Evolutionary conservation across 2,888 invertebrate species (phyloP).

Genomic region (Antheraea assamensis): DNA sequence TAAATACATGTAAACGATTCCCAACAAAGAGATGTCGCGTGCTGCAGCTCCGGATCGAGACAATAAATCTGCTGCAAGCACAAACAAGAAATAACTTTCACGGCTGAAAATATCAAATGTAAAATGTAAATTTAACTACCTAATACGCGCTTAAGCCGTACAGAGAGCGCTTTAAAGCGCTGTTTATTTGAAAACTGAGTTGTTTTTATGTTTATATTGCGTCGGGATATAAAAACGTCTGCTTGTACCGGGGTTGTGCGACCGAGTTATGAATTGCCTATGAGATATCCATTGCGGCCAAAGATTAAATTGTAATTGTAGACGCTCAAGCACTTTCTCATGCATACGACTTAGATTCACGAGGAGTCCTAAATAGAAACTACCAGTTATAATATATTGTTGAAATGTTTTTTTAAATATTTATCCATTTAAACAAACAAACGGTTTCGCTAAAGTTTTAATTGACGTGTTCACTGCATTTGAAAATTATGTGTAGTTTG

Average conservation of each 20-base stretch:
- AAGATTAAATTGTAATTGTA: slow-evolving; percentile 45
- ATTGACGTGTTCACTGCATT: too few relatives aligned
- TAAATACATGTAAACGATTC: slow-evolving; percentile 72
- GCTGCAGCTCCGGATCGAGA: slow-evolving; percentile 50
- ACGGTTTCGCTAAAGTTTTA: too few relatives aligned
- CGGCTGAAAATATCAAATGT: slow-evolving; percentile 79
- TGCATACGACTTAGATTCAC: background rate
- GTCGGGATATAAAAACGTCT: slow-evolving; percentile 78
- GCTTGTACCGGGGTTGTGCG: slow-evolving; percentile 48
- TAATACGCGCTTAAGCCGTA: slow-evolving; percentile 71
- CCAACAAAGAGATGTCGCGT: slow-evolving; percentile 67
- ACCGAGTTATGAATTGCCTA: slow-evolving; percentile 74
- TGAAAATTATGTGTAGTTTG: too few relatives aligned
- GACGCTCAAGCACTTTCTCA: slow-evolving; percentile 33
- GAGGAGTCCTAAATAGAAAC: background rate
- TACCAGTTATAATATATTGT: too few relatives aligned
- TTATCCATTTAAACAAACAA: too few relatives aligned
- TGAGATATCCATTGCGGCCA: slow-evolving; percentile 56
- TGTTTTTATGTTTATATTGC: slow-evolving; percentile 76
- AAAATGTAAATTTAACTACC: slow-evolving; percentile 80
- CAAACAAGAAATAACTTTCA: slow-evolving; percentile 72
- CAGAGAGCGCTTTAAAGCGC: slow-evolving; percentile 68
- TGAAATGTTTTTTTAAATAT: too few relatives aligned
- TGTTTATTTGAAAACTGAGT: slow-evolving; percentile 76
- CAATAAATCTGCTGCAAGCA: slow-evolving; percentile 65